Base-by-base conservation (phyloP, 2,113 vertebrate genomes). In the Hirundichthys speculiger region DNA sequence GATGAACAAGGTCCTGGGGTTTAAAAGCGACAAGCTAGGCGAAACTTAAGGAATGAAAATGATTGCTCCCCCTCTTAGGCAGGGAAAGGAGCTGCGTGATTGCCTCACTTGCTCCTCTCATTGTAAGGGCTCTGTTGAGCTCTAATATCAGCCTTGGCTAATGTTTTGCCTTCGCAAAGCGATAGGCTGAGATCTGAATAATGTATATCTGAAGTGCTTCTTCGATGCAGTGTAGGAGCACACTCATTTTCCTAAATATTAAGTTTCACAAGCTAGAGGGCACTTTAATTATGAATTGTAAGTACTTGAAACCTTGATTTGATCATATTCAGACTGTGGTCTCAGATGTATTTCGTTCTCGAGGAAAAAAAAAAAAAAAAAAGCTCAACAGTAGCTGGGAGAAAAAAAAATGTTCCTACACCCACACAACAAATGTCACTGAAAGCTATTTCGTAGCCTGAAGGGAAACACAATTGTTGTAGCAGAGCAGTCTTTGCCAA, bases 351-450 rank as follows among this genome's bases (percentile, higher is more conserved):
- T 68, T 56, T 13, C 1, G 0, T 64, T 51, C 61, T 47, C 58
- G 50, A 58, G 9, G 30, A 34, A 10, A 34, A 10, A 34, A 34
- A 27, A 27, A 4, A 27, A 34, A 34, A 67, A 80, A 62, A 71
- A 75, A 59, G 61, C 50, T 68, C 3, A 7, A 69, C 41, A 60
- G 39, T 49, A 30, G 47, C 53, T 69, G 24, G 42, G 40, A 5
- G 24, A 61, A 47, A 57, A 30, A 43, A 25, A 71, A 63, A 22
- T n/a, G 21, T 54, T 59, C 20, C 53, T 50, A 43, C 80, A 66
- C 72, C 71, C 70, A 83, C 79, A 69, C 64, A 83, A 47, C 61
- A 79, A 85, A 85, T 73, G 74, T 60, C 51, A 41, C 38, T 50
- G 62, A 42, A 13, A 55, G 59, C 66, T 52, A 49, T 43, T 56